Base-by-base conservation (phyloP, 37 sponge, comb jelly and placozoan genomes). In the Beroe ovata region DNA sequence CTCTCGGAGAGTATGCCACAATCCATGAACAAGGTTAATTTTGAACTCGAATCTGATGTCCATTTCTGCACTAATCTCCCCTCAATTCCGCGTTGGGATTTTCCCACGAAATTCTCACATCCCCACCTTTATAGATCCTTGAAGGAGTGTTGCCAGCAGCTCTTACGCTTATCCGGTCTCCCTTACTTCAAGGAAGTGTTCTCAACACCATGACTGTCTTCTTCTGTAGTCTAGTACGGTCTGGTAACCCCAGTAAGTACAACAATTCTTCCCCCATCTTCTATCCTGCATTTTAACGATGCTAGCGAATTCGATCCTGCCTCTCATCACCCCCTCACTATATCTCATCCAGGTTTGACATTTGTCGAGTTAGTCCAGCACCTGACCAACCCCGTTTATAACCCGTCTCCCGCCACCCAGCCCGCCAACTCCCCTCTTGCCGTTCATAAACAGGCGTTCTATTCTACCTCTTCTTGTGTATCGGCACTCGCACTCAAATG, bases 1-100 rank as follows among this genome's bases (percentile, higher is more conserved):
- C 90, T 62, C 64, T 94, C 88, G 22, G 91, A 81, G 84, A 91
- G 42, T 35, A 92, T 90, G 41, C 94, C 94, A 0, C 41, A 32
- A 29, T 89, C 72, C 39, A 91, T 92, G 25, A 60, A 36, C n/a
- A 64, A 84, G 59, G 90, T 92, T 54, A 39, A 60, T 90, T 32
- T 66, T 66, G 11, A 32, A 61, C n/a, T n/a, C n/a, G n/a, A n/a
- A n/a, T n/a, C n/a, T n/a, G n/a, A n/a, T n/a, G n/a, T n/a, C n/a
- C n/a, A n/a, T n/a, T n/a, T n/a, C n/a, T n/a, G n/a, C n/a, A n/a
- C n/a, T n/a, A n/a, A n/a, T n/a, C n/a, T n/a, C n/a, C n/a, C n/a
- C n/a, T n/a, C n/a, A n/a, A n/a, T n/a, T n/a, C n/a, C n/a, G n/a
- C n/a, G n/a, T n/a, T n/a, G n/a, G n/a, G n/a, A n/a, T n/a, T n/a